phyloP scores from a whole-genome alignment of 2,113 vertebrate species.

The Hystrix cristata region DNA sequence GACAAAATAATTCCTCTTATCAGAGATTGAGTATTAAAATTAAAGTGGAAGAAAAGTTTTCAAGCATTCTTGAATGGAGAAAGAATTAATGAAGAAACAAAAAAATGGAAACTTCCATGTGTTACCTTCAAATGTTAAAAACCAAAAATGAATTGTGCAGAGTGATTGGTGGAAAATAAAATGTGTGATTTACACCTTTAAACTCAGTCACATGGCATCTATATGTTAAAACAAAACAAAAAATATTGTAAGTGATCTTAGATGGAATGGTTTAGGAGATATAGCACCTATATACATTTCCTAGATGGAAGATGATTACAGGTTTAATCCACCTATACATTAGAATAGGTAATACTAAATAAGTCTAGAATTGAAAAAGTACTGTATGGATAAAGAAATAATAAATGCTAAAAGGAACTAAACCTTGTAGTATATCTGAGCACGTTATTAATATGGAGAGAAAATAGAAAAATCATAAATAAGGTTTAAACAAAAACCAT shows the following conservation, averaged over 20 bases:
- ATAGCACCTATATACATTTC: neutral
- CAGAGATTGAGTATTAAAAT: neutral
- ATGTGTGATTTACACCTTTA: neutral
- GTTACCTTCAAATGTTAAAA: neutral
- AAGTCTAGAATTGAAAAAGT: neutral
- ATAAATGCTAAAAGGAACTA: neutral
- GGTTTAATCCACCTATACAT: neutral
- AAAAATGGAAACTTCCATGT: neutral
- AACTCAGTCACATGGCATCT: neutral
- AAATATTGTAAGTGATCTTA: neutral
- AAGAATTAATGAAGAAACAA: neutral
- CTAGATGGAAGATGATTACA: neutral
- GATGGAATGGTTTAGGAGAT: neutral
- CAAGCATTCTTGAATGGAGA: neutral
- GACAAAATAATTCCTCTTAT: constrained; percentile 32
- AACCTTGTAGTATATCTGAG: neutral
- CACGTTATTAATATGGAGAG: neutral
- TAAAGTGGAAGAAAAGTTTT: constrained; percentile 56
- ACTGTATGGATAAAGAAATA: no score
- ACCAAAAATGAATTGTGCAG: neutral
- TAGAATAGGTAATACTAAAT: neutral
- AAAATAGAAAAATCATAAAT: neutral
- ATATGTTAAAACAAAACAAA: neutral
- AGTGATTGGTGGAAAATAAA: neutral
- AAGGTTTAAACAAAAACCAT: neutral